phyloP scores from a whole-genome alignment of 2,113 vertebrate genomes.

The Morphnarchus princeps region DNA sequence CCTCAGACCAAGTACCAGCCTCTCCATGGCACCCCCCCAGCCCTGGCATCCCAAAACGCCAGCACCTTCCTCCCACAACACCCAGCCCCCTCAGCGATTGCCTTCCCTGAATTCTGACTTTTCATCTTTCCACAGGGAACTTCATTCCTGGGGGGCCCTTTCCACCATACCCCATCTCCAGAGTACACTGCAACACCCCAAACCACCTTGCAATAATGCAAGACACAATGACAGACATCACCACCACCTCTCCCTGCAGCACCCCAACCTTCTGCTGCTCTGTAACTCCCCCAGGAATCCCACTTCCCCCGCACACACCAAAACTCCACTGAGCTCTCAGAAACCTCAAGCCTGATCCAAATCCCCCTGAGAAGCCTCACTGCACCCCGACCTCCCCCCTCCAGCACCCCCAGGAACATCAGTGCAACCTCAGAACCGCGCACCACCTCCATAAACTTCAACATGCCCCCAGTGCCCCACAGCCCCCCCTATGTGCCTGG shows the following conservation, averaged over 20 bases:
- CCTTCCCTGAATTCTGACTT: background rate
- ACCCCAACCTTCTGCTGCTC: background rate
- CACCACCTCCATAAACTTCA: background rate
- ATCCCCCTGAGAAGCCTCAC: background rate
- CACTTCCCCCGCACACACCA: background rate
- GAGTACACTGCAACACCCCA: too few relatives aligned
- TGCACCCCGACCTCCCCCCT: background rate
- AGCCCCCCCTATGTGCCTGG: too few relatives aligned
- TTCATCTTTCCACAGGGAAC: background rate
- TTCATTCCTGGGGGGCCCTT: fast-evolving
- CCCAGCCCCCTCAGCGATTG: fast-evolving
- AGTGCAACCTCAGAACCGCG: too few relatives aligned
- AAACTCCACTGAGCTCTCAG: background rate
- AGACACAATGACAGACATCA: background rate
- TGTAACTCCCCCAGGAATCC: too few relatives aligned
- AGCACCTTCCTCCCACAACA: background rate
- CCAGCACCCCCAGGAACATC: background rate
- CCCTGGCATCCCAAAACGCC: fast-evolving
- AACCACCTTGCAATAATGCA: background rate
- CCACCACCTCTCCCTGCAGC: background rate
- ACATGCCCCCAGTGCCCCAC: too few relatives aligned
- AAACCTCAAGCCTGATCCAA: background rate
- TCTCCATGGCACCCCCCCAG: background rate
- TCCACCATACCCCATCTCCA: too few relatives aligned
- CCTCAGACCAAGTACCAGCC: background rate